A percentile compares a stretch with the other conserved stretches of the same genome.
Conservation (phyloP, 2,113 vertebrate species). For the Python bivittatus region DNA sequence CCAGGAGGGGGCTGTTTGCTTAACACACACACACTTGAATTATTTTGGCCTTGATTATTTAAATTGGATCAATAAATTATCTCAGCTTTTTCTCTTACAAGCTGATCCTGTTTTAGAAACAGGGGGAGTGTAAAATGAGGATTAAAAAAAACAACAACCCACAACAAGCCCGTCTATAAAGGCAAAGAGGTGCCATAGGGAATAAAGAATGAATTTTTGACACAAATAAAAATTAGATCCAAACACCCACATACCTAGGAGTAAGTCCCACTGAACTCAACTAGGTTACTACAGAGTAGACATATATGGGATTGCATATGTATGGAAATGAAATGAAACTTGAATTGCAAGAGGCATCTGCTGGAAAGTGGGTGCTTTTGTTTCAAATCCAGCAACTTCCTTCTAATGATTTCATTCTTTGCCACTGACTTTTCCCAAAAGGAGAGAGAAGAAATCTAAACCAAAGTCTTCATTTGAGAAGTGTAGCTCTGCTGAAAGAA, state of each 20-base stretch:
- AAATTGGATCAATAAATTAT: background rate
- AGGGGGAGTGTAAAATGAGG: background rate
- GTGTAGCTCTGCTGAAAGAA: background rate
- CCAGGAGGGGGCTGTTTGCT: background rate
- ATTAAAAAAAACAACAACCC: background rate
- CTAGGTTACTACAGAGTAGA: background rate
- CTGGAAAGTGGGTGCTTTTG: background rate
- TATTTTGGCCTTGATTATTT: background rate
- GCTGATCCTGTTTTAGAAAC: fast-evolving
- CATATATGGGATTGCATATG: background rate
- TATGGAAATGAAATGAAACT: background rate
- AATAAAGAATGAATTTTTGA: background rate
- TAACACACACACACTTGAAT: background rate
- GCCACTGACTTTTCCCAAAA: background rate
- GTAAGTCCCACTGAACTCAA: background rate
- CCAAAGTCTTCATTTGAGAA: background rate
- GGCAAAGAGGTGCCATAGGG: background rate
- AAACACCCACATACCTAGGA: background rate
- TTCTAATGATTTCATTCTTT: background rate
- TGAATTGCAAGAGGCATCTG: background rate
- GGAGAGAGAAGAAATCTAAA: background rate
- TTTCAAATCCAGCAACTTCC: background rate
- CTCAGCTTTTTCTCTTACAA: background rate
- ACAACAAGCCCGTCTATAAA: background rate
- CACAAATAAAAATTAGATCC: background rate